A percentile compares a stretch with the other conserved stretches of the same genome.
Evolutionary conservation across 2,113 vertebrate species (phyloP).

Genomic region (Aplodontia rufa): DNA sequence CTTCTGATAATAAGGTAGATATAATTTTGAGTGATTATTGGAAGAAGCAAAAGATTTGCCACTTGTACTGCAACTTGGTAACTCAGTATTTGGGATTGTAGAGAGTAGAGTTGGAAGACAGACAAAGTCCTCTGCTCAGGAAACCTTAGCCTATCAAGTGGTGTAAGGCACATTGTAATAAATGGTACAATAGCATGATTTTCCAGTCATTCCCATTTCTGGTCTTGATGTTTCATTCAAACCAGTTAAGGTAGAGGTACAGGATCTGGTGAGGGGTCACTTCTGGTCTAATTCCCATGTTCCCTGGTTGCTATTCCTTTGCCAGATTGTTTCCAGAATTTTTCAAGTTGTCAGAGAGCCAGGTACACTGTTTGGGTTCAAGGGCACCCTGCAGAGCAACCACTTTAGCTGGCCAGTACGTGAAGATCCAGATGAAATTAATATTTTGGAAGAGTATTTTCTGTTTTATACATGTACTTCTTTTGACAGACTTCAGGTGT

Average conservation of each 20-base stretch:
- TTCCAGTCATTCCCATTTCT: not conserved
- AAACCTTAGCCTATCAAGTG: not conserved
- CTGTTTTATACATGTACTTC: not conserved
- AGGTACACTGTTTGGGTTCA: not conserved
- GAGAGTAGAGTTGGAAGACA: not conserved
- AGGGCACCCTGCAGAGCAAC: not conserved
- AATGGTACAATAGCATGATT: not conserved
- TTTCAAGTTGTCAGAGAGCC: not conserved
- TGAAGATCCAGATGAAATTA: not conserved
- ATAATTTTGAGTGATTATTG: not conserved
- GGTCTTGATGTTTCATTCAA: not conserved
- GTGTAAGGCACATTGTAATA: not conserved
- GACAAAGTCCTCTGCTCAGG: not conserved
- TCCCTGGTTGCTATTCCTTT: not conserved
- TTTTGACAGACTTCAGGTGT: not conserved
- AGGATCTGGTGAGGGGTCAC: not conserved
- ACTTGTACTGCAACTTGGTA: not conserved
- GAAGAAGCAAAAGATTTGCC: not conserved
- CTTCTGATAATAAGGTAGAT: not conserved
- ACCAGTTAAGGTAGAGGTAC: not conserved
- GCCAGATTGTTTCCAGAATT: not conserved
- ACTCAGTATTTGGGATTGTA: not conserved
- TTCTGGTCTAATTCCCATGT: not conserved
- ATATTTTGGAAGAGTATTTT: not conserved
- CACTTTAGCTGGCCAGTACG: not conserved